Percentiles rank a stretch among this genome's conserved stretches.
phyloP scores from a whole-genome alignment of 1,140 invertebrate species.

The Diploscapter pachys region DNA sequence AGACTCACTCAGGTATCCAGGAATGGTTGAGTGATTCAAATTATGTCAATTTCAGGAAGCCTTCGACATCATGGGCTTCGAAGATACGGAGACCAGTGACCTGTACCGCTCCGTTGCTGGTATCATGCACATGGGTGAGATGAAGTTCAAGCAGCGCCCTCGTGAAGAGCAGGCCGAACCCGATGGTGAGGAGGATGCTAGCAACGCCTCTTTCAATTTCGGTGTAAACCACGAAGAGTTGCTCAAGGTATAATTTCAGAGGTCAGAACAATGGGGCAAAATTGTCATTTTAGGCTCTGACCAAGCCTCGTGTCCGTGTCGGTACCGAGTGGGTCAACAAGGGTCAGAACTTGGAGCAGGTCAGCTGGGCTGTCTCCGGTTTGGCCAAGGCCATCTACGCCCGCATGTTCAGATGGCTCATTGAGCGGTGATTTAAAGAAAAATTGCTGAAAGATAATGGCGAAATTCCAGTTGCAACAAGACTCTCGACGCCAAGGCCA shows the following conservation, averaged over 20 bases:
- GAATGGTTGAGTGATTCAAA: not conserved
- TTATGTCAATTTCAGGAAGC: constrained; percentile 72
- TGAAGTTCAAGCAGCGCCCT: constrained; percentile 99
- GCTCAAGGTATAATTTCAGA: constrained; percentile 58
- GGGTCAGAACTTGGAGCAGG: constrained; percentile 73
- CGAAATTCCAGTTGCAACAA: constrained; percentile 63
- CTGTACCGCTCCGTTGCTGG: constrained; percentile 93
- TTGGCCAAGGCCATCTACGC: constrained; percentile 68
- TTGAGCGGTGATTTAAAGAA: constrained; percentile 60
- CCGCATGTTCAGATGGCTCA: constrained; percentile 67
- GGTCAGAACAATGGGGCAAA: constrained; percentile 59
- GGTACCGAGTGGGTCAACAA: constrained; percentile 69
- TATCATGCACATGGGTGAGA: constrained; percentile 85
- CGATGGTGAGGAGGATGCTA: constrained; percentile 74
- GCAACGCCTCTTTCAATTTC: constrained; percentile 65
- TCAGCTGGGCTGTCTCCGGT: constrained; percentile 65
- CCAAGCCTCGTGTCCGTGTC: constrained; percentile 68
- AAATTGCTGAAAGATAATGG: no score
- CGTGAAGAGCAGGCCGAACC: constrained; percentile 98
- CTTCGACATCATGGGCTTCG: constrained; percentile 96
- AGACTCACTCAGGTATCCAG: constrained; percentile 67
- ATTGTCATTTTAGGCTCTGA: constrained; percentile 64
- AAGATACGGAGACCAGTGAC: constrained; percentile 85
- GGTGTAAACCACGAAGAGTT: constrained; percentile 67
- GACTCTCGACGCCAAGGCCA: constrained; percentile 65